Base-by-base conservation (phyloP, 2,113 vertebrate species). In the Ariopsis seemanni region DNA sequence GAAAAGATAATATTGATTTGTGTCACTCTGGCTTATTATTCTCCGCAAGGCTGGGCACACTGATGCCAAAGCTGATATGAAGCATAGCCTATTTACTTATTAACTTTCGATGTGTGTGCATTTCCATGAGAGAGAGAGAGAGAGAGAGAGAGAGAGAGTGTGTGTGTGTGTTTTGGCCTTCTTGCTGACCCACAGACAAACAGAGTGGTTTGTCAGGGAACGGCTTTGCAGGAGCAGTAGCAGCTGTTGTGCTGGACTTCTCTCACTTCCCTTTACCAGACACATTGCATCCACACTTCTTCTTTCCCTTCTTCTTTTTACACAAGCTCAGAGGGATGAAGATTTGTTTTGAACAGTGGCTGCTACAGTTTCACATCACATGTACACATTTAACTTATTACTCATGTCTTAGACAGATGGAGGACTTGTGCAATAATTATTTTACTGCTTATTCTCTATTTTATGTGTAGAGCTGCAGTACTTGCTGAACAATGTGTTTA, bases 1-100 rank as follows among this genome's bases (percentile, higher is more conserved):
- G 92, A 95, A 94, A 95, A 94, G 95, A 95, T 94, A 94, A 95
- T 92, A 93, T 85, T 93, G 93, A 94, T 94, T 92, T 93, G 93
- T 92, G 91, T 93, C 93, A 55, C 91, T 87, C 91, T 85, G 81
- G 90, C 92, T 94, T 93, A 91, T 95, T 94, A 93, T 95, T 94
- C 92, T 88, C 84, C 82, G 9, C 60, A 85, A 91, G 86, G 87
- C 78, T 42, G 82, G 1, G 88, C 91, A 88, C 89, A 85, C 92
- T 89, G 90, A 93, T 89, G 92, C 91, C 92, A 93, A 91, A 92
- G 93, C 93, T 92, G 93, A 93, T 92, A 92, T 90, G 92, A 88
- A 93, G 90, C 88, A 60, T 84, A 86, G 91, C 88, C 89, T 93
- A 88, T 91, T 93, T 92, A 94, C 94, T 95, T 93, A 93, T 93